These are phyloP conservation scores for Agrotis ipsilon DNA, from an alignment of 2,888 invertebrate genomes.

Conservation along the genomic window DNA sequence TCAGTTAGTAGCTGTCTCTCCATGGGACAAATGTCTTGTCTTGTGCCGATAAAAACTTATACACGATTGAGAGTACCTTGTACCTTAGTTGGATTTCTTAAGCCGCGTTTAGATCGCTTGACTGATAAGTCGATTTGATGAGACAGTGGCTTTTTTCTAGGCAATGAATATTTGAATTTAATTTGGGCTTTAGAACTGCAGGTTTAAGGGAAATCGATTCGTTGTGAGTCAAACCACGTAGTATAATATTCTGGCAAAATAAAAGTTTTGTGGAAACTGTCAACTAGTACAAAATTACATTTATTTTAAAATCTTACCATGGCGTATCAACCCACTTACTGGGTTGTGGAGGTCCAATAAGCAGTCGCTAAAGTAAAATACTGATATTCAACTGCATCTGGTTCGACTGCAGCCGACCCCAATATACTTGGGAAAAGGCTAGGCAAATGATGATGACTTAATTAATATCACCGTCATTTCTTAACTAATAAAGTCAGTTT, in stretches of 20 bases:
- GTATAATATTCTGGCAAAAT: not conserved
- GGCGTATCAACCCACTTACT: too few relatives aligned
- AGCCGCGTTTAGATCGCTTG: slow-evolving; percentile 40
- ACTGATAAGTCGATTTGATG: slow-evolving; percentile 35
- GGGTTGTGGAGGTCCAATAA: too few relatives aligned
- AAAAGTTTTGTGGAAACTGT: slow-evolving; percentile 5
- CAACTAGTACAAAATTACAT: too few relatives aligned
- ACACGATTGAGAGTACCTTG: slow-evolving; percentile 27
- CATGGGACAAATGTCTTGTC: slow-evolving; percentile 50
- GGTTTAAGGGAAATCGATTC: not conserved
- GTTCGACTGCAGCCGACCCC: too few relatives aligned
- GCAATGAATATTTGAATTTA: slow-evolving; percentile 4
- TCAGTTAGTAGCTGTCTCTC: slow-evolving; percentile 44
- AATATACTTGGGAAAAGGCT: too few relatives aligned
- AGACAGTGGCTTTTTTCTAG: slow-evolving; percentile 11
- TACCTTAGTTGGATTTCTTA: slow-evolving; percentile 38
- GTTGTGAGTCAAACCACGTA: slow-evolving; percentile 25
- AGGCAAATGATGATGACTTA: too few relatives aligned
- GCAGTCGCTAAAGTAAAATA: too few relatives aligned
- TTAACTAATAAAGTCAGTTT: not conserved
- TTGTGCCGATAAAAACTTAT: slow-evolving; percentile 47
- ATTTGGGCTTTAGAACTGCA: not conserved
- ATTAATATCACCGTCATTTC: not conserved
- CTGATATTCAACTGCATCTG: too few relatives aligned
- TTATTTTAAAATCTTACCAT: too few relatives aligned